Conservation (phyloP, 2,888 invertebrate species). For the Ptycholaimellus sp. region DNA sequence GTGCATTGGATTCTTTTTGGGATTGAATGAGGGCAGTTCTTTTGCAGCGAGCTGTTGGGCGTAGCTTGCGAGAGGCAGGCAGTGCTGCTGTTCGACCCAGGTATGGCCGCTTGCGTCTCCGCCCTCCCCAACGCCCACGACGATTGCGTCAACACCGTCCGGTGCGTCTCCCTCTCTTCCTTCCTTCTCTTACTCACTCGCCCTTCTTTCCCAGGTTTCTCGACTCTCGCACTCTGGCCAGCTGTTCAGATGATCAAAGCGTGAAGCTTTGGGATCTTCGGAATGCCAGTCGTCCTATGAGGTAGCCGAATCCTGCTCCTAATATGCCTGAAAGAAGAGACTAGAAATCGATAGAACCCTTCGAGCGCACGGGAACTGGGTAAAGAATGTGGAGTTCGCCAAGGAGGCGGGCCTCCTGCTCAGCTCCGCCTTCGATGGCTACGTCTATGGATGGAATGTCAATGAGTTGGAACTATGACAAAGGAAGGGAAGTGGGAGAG, state of each 20-base stretch:
- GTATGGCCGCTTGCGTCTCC: slow-evolving; percentile 44
- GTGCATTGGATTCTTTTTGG: too few species aligned
- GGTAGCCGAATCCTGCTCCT: too few species aligned
- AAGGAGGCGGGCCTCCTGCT: slow-evolving; percentile 54
- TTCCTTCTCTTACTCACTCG: neutral
- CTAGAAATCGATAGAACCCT: slow-evolving; percentile 52
- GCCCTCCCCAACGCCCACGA: slow-evolving; percentile 55
- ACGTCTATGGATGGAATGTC: slow-evolving; percentile 77
- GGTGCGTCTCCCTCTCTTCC: slow-evolving; percentile 42
- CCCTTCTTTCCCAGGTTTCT: slow-evolving; percentile 42
- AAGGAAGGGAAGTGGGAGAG: neutral
- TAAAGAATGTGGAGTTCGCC: slow-evolving; percentile 79
- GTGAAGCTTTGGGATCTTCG: slow-evolving; percentile 80
- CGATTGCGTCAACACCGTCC: slow-evolving; percentile 74
- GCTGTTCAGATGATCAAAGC: slow-evolving; percentile 75
- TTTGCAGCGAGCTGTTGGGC: slow-evolving; percentile 46
- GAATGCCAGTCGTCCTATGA: too few species aligned
- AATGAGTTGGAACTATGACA: slow-evolving; percentile 39
- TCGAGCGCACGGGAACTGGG: slow-evolving; percentile 75
- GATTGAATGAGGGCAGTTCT: too few species aligned
- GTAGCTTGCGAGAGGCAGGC: slow-evolving; percentile 74
- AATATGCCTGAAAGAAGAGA: too few species aligned
- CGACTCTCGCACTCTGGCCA: slow-evolving; percentile 60
- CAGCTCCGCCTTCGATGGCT: slow-evolving; percentile 74
- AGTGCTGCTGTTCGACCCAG: slow-evolving; percentile 65